Percentiles rank a stretch among this genome's conserved stretches.
Conservation (phyloP, 1,140 invertebrate genomes). For the Aplysia californica region DNA sequence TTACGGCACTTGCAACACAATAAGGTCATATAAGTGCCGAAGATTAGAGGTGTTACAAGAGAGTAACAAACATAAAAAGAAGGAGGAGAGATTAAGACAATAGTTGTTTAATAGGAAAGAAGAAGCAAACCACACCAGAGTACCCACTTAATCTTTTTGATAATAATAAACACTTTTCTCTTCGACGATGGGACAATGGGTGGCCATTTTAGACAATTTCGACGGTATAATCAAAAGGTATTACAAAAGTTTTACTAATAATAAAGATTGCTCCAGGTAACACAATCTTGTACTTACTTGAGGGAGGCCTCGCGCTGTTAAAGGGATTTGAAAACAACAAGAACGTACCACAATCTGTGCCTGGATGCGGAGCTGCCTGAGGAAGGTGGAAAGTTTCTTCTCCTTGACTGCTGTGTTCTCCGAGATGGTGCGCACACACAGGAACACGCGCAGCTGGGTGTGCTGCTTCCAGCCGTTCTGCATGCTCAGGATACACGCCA, state of each 20-base stretch:
- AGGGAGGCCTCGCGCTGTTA: neutral
- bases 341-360: slow-evolving; percentile 66
- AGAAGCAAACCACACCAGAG: too few relatives aligned
- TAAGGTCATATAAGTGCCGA: too few relatives aligned
- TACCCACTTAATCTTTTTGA: too few relatives aligned
- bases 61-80: too few relatives aligned
- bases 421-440: slow-evolving; percentile 73
- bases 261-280: neutral
- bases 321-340: too few relatives aligned
- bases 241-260: neutral
- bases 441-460: slow-evolving; percentile 84
- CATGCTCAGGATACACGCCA: slow-evolving; percentile 97
- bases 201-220: neutral
- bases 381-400: slow-evolving; percentile 70
- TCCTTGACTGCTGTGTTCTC: slow-evolving; percentile 69
- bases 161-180: neutral
- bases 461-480: slow-evolving; percentile 71
- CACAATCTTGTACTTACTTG: neutral
- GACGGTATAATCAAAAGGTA: neutral
- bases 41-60: too few relatives aligned
- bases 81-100: too few relatives aligned
- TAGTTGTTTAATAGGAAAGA: too few relatives aligned
- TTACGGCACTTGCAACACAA: too few relatives aligned
- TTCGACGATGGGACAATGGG: neutral
- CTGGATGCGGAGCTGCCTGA: slow-evolving; percentile 72